Conservation (phyloP, 2,113 vertebrate species). For the Thalassarche chlororhynchos region DNA sequence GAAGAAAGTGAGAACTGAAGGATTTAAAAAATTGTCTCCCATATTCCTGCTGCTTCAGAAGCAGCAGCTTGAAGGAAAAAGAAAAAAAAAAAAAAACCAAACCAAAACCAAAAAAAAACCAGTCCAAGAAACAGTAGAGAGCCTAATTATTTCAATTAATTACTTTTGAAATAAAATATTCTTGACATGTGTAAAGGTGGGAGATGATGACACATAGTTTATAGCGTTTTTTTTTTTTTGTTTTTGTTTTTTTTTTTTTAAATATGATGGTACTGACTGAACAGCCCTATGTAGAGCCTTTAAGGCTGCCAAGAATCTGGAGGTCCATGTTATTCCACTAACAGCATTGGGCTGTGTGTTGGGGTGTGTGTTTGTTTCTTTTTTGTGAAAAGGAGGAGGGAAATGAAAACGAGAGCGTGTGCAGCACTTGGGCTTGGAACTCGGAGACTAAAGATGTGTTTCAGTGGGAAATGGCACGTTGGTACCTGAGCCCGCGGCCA, state of each 20-base stretch:
- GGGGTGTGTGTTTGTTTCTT: not conserved
- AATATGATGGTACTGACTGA: not conserved
- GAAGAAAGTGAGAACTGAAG: not conserved
- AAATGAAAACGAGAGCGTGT: not conserved
- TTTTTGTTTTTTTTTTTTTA: not conserved
- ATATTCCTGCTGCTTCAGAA: not conserved
- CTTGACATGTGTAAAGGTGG: not conserved
- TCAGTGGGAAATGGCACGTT: fast-evolving
- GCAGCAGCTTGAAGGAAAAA: not conserved
- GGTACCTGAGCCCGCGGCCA: fast-evolving
- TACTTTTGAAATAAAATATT: not conserved
- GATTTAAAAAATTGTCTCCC: not conserved
- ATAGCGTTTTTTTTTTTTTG: not conserved
- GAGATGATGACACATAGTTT: not conserved
- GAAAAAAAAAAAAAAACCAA: too few relatives aligned
- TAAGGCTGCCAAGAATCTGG: not conserved
- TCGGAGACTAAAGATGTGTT: not conserved
- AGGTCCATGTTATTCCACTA: fast-evolving
- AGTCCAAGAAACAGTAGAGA: not conserved
- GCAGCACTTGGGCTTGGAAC: not conserved
- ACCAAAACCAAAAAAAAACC: too few relatives aligned
- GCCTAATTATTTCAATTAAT: not conserved
- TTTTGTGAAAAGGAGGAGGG: not conserved
- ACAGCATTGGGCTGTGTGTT: not conserved
- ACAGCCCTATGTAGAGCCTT: not conserved